Evolutionary conservation across 2,113 vertebrate genomes (phyloP), one percentile per base, ranked within the genome.

Genomic region (Sinosuthora webbiana): DNA sequence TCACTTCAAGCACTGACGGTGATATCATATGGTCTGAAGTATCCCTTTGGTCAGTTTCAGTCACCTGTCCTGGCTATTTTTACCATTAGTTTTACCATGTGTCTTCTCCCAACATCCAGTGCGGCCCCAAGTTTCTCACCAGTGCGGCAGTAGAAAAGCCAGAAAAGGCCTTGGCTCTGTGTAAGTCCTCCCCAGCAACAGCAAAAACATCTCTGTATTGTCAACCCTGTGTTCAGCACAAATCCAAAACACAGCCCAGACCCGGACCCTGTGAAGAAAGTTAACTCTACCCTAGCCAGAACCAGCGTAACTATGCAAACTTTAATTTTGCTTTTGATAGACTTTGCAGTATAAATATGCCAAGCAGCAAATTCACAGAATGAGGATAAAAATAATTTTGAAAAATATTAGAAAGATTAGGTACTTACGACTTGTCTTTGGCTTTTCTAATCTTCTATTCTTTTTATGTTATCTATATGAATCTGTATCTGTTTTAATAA

Each of bases 31-130:
- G 11, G 30, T 71, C 7, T 80, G 35, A 13, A 49, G 13, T 35
- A 25, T 42, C 14, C 11, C 16, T 31, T 76, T 49, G 25, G 17
- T 31, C n/a, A 31, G 3, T 41, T 25, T 13, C 39, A 25, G 24
- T 55, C 21, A 14, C 17, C 9, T 79, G 17, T 64, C 25, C 42
- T 5, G 5, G 11, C 21, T 88, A 2, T 49, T 49, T 49, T 49
- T 24, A 49, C 47, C 47, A 49, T 24, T 49, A 24, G 24, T 49
- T 49, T 49, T 24, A 49, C 47, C 13, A 24, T 49, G 23, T 56
- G 9, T 64, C 31, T 27, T 12, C 59, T 88, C 14, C 10, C 44
- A 33, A 0, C 0, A 1, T n/a, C 21, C 50, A 6, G 0, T 19
- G 31, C 4, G 42, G 6, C 15, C n/a, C 2, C 9, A 41, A 15